phyloP scores from a whole-genome alignment of 2,888 invertebrate genomes.

The Eustalomyia histrio region DNA sequence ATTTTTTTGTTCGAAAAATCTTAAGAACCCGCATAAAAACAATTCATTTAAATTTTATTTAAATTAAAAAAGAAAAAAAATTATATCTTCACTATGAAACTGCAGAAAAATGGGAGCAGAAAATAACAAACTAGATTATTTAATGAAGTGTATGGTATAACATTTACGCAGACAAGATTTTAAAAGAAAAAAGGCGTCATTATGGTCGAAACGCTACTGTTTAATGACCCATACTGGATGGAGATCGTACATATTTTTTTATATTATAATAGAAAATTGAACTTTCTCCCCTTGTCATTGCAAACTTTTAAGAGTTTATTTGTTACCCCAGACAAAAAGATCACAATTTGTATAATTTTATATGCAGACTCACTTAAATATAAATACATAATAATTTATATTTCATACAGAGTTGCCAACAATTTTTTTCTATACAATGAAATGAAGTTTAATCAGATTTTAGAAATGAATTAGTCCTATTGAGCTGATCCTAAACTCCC shows the following conservation, averaged over 20 bases:
- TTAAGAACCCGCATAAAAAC: constrained; percentile 59
- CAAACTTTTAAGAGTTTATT: constrained; percentile 32
- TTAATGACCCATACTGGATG: constrained; percentile 37
- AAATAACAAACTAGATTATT: background rate
- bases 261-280: constrained; percentile 15
- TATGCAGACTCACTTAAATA: constrained; percentile 4
- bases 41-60: constrained; percentile 40
- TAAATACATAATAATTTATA: constrained; percentile 27
- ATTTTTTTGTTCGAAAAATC: constrained; percentile 28
- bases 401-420: constrained; percentile 22
- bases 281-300: constrained; percentile 44
- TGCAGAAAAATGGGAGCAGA: background rate
- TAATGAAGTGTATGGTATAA: constrained; percentile 31
- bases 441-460: no score
- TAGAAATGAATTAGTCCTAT: no score
- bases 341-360: constrained; percentile 5
- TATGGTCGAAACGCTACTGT: constrained; percentile 26
- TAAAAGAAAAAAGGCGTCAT: constrained; percentile 23
- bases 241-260: background rate
- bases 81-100: background rate
- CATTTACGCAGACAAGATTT: background rate
- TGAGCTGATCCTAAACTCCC: no score
- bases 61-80: constrained; percentile 28
- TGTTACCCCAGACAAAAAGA: constrained; percentile 21
- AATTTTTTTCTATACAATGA: background rate